phyloP scores from a whole-genome alignment of 2,888 invertebrate genomes.

The Plagiodera versicolora region DNA sequence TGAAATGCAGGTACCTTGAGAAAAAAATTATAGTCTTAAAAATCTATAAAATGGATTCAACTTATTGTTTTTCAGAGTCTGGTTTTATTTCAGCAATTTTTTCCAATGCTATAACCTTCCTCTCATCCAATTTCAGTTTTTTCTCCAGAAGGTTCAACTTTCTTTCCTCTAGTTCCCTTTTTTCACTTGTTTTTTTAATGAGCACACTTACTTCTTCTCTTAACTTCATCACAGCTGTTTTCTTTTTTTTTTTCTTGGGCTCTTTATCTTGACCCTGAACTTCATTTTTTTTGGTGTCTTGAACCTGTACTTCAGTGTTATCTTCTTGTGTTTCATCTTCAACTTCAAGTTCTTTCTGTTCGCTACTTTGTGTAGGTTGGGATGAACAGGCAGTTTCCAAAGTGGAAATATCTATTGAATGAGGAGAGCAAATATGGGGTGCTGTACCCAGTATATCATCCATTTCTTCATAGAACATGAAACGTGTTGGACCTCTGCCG shows the following conservation, averaged over 20 bases:
- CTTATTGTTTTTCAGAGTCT: not conserved
- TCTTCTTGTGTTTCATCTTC: conserved; percentile 2
- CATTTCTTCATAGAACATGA: conserved; percentile 9
- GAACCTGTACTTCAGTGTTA: not conserved
- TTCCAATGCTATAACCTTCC: conserved; percentile 6
- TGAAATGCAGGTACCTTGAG: not conserved
- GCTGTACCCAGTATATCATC: conserved; percentile 7
- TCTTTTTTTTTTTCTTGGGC: not conserved
- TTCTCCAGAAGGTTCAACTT: conserved; percentile 5
- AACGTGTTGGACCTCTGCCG: conserved; percentile 2
- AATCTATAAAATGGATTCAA: not conserved
- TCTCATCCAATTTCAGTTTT: conserved; percentile 6
- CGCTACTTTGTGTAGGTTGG: not conserved
- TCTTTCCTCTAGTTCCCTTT: not conserved
- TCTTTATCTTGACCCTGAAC: conserved; percentile 1
- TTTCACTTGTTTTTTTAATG: not conserved
- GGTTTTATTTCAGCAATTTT: conserved; percentile 36
- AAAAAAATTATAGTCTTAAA: not conserved
- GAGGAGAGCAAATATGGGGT: conserved; percentile 6
- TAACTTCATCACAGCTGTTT: conserved; percentile 5
- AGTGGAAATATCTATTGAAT: conserved; percentile 7
- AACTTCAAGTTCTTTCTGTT: not conserved
- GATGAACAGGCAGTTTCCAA: conserved; percentile 10
- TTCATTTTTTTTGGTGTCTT: not conserved
- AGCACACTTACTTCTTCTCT: conserved; percentile 3